Percentiles rank a stretch among this genome's conserved stretches.
Evolutionary conservation across 2,113 vertebrate species (phyloP).

Genomic region (Heliornis fulica): DNA sequence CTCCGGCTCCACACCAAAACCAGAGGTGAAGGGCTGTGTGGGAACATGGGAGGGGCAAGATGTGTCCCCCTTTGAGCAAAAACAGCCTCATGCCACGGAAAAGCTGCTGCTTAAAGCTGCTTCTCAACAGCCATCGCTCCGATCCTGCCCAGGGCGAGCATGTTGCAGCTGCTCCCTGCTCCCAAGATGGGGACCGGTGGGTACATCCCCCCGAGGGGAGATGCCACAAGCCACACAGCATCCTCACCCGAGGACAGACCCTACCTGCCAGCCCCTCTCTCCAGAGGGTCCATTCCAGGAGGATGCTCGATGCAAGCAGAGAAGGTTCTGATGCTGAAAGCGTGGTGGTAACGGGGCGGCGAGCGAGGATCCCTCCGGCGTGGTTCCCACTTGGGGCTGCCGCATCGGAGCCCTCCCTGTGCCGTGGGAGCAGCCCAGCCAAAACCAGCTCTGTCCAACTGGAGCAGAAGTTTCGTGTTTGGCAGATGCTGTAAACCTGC

Average conservation of each 20-base stretch:
- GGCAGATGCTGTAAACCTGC: neutral
- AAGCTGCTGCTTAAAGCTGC: neutral
- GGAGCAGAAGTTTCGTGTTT: constrained; percentile 17
- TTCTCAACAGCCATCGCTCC: accelerated
- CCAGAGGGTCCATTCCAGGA: accelerated
- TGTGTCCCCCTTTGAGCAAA: accelerated
- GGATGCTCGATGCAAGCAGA: accelerated
- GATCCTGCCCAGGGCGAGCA: neutral
- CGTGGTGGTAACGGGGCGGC: accelerated
- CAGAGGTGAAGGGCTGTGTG: accelerated
- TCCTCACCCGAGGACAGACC: accelerated
- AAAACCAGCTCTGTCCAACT: neutral
- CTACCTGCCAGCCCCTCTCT: accelerated
- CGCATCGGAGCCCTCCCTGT: too few species aligned
- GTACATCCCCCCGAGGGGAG: accelerated
- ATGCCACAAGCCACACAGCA: accelerated
- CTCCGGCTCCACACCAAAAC: neutral
- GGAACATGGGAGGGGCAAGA: accelerated
- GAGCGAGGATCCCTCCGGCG: accelerated
- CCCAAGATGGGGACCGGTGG: too few species aligned
- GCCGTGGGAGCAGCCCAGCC: accelerated
- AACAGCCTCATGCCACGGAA: accelerated
- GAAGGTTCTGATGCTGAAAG: accelerated
- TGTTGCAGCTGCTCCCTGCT: too few species aligned
- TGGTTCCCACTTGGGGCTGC: neutral